Evolutionary conservation across 2,797 vertebrate genomes (phyloP).

Genomic region (Ammospiza maritima): DNA sequence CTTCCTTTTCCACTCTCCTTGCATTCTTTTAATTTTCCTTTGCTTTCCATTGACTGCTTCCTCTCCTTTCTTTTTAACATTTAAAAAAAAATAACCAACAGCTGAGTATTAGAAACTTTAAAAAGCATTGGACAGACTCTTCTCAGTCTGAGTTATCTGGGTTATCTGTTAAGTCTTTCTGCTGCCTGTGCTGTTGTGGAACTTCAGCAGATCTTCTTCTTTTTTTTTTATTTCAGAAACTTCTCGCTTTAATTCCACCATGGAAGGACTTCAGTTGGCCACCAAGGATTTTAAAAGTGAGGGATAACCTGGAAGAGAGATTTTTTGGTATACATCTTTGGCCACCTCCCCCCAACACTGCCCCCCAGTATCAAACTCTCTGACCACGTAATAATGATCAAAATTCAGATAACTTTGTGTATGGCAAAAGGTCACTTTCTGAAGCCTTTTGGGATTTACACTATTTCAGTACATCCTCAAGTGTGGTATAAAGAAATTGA

Average conservation of each 20-base stretch:
- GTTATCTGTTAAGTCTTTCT: background rate
- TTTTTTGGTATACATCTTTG: background rate
- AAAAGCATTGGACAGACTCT: background rate
- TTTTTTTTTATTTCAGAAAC: slow-evolving; percentile 51
- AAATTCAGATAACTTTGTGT: background rate
- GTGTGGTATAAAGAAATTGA: background rate
- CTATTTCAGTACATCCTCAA: background rate
- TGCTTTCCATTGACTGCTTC: background rate
- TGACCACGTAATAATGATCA: slow-evolving; percentile 5
- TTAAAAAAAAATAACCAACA: background rate
- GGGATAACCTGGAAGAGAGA: slow-evolving; percentile 19
- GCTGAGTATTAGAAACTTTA: background rate
- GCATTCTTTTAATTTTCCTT: background rate
- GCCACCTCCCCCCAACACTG: background rate
- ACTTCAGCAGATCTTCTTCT: background rate
- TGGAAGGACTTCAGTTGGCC: background rate
- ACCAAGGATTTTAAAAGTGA: background rate
- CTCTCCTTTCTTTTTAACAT: background rate
- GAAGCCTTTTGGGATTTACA: background rate
- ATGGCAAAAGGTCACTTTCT: background rate
- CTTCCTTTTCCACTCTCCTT: background rate
- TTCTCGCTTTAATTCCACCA: background rate
- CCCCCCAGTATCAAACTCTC: fast-evolving
- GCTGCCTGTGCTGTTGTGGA: background rate
- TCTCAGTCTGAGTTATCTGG: background rate